These are phyloP conservation scores for Aurelia sp. DNA, from an alignment of 30 jellyfish, hydroid and myxozoan species.

Conservation along the genomic window DNA sequence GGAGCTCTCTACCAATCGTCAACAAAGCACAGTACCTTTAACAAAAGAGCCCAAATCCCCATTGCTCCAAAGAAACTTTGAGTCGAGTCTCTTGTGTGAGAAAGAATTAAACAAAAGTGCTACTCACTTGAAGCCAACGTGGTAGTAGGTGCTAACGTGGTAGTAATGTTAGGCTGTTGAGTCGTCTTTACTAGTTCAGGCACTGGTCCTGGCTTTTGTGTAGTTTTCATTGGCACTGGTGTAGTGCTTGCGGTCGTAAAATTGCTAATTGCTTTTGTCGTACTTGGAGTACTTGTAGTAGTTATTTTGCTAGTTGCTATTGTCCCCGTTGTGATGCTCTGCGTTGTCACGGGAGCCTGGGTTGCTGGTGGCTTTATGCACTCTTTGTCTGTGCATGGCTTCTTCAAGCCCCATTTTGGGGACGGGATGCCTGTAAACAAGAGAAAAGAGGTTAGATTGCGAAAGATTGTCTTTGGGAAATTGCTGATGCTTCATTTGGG, in stretches of 20 bases:
- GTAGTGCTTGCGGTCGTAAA: slow-evolving; percentile 9
- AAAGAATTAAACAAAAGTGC: too few relatives aligned
- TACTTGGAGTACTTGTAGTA: slow-evolving; percentile 1
- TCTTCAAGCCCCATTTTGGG: slow-evolving; percentile 91
- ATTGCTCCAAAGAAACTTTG: not conserved
- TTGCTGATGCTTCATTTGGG: too few relatives aligned
- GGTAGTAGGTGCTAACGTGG: slow-evolving; percentile 2
- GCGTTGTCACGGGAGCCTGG: slow-evolving; percentile 25
- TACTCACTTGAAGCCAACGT: slow-evolving; percentile 11
- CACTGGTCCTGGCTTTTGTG: too few relatives aligned
- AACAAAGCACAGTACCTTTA: too few relatives aligned
- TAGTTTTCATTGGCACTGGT: too few relatives aligned
- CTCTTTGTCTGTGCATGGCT: slow-evolving; percentile 71
- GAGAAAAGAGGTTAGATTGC: too few relatives aligned
- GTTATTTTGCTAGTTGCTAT: slow-evolving; percentile 52
- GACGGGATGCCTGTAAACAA: slow-evolving; percentile 89
- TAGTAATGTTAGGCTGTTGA: too few relatives aligned
- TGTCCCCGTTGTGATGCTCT: slow-evolving; percentile 38
- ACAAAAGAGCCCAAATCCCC: too few relatives aligned
- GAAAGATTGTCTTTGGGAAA: too few relatives aligned
- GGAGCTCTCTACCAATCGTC: too few relatives aligned
- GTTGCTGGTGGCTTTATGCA: slow-evolving; percentile 59
- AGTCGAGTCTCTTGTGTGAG: not conserved
- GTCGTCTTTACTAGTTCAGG: not conserved
- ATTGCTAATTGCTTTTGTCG: slow-evolving; percentile 7